Evolutionary conservation across 35 echinoderm and acorn worm genomes (phyloP), one percentile per base, ranked within the genome.

Genomic region (Holothuria glaberrima): DNA sequence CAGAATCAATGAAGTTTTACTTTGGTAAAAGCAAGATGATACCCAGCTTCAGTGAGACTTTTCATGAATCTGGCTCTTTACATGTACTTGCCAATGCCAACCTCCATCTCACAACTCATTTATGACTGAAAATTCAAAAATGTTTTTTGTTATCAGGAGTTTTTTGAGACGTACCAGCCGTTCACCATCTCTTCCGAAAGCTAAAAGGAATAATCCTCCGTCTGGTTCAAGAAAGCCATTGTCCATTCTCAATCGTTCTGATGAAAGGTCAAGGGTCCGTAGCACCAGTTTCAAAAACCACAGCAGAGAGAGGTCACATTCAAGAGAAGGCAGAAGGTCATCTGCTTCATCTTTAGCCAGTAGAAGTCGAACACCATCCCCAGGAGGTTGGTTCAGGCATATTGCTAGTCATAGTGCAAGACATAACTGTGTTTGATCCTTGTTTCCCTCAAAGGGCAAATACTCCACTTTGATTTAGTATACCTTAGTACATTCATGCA

Each of bases 351-450:
- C 93, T 21, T 59, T 86, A 31, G 76, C 77, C 14, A 86, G 92
- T 59, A 71, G 94, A 19, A 92, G 92, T 80, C 27, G 78, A 56
- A 80, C 94, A 21, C 94, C 94, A 74, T 95, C 94, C 19, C 94
- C 94, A 48, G 83, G 86, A 92, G 94, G 94, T 95, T 89, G 20
- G 75, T 58, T 52, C 4, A 76, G 12, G 33, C 9, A 76, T 24
- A 14, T 18, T 74, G 36, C 36, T 41, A 41, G 62, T n/a, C n/a
- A n/a, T n/a, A n/a, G n/a, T n/a, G n/a, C n/a, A n/a, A n/a, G n/a
- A n/a, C 62, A 21, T n/a, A 5, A 65, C 2, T 65, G 28, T 65
- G 2, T 29, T 29, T 65, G 28, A 65, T n/a, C n/a, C n/a, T n/a
- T n/a, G n/a, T n/a, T n/a, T n/a, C n/a, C n/a, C n/a, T n/a, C n/a